phyloP scores from a whole-genome alignment of 2,113 vertebrate genomes.

The Maccullochella peelii region DNA sequence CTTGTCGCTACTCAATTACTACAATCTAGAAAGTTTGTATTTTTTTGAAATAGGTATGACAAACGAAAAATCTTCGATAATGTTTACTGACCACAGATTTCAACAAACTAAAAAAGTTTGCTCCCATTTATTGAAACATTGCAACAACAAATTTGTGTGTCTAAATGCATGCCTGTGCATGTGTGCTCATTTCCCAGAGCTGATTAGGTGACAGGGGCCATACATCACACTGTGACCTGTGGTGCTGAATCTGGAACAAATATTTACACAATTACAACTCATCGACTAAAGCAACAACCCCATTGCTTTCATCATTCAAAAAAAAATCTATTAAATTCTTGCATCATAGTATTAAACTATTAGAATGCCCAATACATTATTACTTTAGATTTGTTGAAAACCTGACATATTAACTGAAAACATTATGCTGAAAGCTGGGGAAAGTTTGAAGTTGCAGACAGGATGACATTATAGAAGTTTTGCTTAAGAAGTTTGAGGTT shows the following conservation, averaged over 20 bases:
- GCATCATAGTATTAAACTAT: background rate
- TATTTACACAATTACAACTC: conserved; percentile 59
- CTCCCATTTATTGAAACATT: background rate
- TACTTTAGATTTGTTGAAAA: conserved; percentile 3
- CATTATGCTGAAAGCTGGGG: background rate
- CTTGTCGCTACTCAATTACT: background rate
- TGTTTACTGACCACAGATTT: background rate
- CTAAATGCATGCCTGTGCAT: conserved; percentile 14
- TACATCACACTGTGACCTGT: conserved; percentile 63
- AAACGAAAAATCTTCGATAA: background rate
- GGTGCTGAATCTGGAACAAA: conserved; percentile 56
- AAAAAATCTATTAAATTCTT: background rate
- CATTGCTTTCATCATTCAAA: conserved; percentile 15
- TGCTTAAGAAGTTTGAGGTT: background rate
- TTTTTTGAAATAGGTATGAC: background rate
- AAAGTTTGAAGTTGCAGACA: background rate
- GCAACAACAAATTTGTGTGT: conserved; percentile 45
- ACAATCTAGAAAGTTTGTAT: background rate
- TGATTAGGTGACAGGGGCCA: conserved; percentile 67
- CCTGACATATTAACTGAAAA: background rate
- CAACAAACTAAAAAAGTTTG: background rate
- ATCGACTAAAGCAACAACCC: conserved; percentile 24
- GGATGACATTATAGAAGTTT: conserved; percentile 3
- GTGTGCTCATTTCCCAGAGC: conserved; percentile 69
- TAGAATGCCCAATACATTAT: background rate